phyloP scores from a whole-genome alignment of 2,797 vertebrate species.

The Hemitrygon akajei region DNA sequence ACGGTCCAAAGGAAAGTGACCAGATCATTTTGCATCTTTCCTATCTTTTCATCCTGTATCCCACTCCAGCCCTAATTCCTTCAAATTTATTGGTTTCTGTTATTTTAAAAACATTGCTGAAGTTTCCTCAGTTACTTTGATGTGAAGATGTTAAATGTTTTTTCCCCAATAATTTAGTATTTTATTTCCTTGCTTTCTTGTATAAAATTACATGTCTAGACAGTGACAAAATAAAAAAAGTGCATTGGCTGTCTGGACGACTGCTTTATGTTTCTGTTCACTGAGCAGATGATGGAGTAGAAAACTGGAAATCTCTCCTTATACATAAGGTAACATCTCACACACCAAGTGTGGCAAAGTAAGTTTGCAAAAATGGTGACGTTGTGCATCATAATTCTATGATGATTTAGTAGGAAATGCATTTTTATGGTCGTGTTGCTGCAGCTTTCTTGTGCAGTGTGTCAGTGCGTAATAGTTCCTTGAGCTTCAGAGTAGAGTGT shows the following conservation, averaged over 20 bases:
- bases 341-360: neutral
- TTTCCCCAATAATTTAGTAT: neutral
- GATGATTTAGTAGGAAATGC: constrained; percentile 1
- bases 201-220: neutral
- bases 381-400: neutral
- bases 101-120: neutral
- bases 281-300: constrained; percentile 12
- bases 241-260: too few species aligned
- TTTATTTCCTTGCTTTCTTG: neutral
- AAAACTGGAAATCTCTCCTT: constrained; percentile 18
- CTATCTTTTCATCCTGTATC: too few species aligned
- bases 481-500: neutral
- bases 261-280: neutral
- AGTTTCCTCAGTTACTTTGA: neutral
- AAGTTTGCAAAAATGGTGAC: constrained; percentile 27
- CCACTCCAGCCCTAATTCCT: too few species aligned
- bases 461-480: neutral
- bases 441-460: neutral
- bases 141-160: neutral
- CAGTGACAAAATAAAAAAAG: neutral
- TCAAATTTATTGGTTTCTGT: too few species aligned
- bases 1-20: too few species aligned
- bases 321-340: neutral
- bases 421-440: neutral
- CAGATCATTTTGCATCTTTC: too few species aligned